phyloP scores from a whole-genome alignment of 2,797 vertebrate genomes.

The Sebastiscus albofasciatus region DNA sequence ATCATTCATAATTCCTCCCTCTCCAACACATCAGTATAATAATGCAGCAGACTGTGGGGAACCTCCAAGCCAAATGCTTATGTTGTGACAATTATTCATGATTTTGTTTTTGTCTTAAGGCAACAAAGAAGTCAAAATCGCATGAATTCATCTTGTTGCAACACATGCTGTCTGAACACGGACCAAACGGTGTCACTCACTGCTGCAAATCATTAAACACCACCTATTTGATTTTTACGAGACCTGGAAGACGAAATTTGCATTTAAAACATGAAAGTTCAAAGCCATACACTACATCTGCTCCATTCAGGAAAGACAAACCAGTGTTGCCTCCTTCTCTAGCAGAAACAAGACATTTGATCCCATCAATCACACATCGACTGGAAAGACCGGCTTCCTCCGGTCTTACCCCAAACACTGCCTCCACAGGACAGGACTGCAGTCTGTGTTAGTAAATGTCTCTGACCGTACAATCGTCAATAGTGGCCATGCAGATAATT shows the following conservation, averaged over 20 bases:
- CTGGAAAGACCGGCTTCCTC: conserved; percentile 57
- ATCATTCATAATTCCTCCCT: conserved; percentile 24
- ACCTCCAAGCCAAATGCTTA: neutral
- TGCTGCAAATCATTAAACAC: conserved; percentile 3
- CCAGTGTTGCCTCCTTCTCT: neutral
- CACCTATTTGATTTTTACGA: neutral
- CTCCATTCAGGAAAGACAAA: conserved; percentile 5
- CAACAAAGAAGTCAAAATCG: neutral
- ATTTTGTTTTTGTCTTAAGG: neutral
- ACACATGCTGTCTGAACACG: neutral
- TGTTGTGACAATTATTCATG: neutral
- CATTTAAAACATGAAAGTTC: neutral
- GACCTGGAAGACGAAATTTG: neutral
- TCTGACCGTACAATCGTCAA: conserved; percentile 24
- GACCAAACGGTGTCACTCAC: neutral
- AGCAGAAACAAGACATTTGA: conserved; percentile 49
- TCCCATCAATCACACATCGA: conserved; percentile 40
- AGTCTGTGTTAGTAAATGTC: conserved; percentile 14
- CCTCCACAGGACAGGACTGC: conserved; percentile 8
- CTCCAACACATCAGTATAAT: neutral
- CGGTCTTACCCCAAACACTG: conserved; percentile 40
- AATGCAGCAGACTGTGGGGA: neutral
- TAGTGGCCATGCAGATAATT: conserved; percentile 13
- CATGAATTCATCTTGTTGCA: neutral
- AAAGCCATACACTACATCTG: neutral